Percentiles rank a stretch among this genome's conserved stretches.
These are phyloP conservation scores for Bombus fervidus DNA, from an alignment of 1,140 invertebrate species.

Conservation along the genomic window DNA sequence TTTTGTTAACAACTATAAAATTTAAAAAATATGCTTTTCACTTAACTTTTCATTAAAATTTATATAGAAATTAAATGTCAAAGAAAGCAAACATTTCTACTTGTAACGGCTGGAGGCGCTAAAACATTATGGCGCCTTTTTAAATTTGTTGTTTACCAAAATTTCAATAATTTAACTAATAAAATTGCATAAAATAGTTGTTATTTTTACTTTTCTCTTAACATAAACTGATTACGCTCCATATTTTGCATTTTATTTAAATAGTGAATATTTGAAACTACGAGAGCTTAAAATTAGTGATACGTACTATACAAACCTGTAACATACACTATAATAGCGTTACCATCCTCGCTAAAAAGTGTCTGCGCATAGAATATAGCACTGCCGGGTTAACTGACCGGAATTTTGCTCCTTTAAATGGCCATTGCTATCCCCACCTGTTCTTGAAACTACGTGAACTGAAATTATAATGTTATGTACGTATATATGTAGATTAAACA, in stretches of 20 bases:
- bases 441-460: neutral
- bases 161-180: no score
- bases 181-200: neutral
- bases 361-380: neutral
- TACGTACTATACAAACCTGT: neutral
- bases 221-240: neutral
- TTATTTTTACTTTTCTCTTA: neutral
- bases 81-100: neutral
- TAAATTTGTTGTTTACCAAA: neutral
- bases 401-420: neutral
- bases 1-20: neutral
- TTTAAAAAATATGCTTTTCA: neutral
- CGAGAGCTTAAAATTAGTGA: neutral
- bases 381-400: neutral
- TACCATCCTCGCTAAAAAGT: neutral
- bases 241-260: neutral
- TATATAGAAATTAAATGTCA: neutral
- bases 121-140: neutral
- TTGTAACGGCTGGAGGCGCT: neutral
- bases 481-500: neutral
- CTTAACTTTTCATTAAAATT: neutral
- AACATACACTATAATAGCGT: neutral
- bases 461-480: neutral
- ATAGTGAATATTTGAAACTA: neutral
- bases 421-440: neutral